Conservation (phyloP, 2,888 invertebrate genomes). For the Lasioglossum lativentre region DNA sequence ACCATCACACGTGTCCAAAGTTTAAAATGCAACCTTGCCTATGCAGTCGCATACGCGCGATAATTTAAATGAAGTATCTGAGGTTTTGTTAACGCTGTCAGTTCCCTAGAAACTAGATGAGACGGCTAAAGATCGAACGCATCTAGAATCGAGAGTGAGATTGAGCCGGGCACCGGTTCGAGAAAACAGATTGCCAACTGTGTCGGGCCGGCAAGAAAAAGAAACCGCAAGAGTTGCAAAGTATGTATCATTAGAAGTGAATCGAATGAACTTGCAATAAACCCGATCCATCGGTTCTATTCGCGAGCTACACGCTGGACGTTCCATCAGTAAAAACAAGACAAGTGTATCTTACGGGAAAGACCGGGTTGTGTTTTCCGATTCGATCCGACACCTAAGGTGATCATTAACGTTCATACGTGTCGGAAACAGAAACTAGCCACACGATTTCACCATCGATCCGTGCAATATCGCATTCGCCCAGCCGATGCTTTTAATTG, state of each 20-base stretch:
- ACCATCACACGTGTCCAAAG: too few relatives aligned
- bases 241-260: constrained; percentile 1
- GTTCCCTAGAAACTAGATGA: neutral
- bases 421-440: neutral
- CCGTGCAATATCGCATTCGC: neutral
- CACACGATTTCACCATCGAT: constrained; percentile 19
- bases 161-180: neutral
- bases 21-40: too few relatives aligned
- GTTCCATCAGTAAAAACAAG: neutral
- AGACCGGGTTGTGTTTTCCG: constrained; percentile 22
- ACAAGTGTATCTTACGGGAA: constrained; percentile 22
- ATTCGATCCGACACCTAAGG: constrained; percentile 45
- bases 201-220: neutral
- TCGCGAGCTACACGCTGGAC: neutral
- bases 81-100: neutral
- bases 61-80: neutral
- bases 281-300: neutral
- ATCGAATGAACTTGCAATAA: constrained; percentile 7
- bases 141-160: neutral
- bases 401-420: constrained; percentile 29
- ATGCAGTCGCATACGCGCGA: too few relatives aligned
- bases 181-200: neutral
- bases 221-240: neutral
- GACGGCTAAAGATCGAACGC: neutral
- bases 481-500: neutral